A percentile compares a stretch with the other conserved stretches of the same genome.
These are phyloP conservation scores for Cantharis lateralis DNA, from an alignment of 2,888 invertebrate genomes.

Conservation along the genomic window DNA sequence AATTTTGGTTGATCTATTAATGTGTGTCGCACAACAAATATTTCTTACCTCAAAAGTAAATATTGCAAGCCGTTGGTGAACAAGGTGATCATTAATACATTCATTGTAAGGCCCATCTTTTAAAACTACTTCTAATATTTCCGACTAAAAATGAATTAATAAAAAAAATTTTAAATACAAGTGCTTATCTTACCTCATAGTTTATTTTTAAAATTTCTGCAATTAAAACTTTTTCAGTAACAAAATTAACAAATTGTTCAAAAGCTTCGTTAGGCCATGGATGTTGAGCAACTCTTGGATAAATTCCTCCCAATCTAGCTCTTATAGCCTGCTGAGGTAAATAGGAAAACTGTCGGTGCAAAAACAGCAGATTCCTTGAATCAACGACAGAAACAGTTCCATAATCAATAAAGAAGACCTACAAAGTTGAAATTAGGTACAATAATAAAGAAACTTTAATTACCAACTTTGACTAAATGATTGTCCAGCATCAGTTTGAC, in stretches of 20 bases:
- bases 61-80: not conserved
- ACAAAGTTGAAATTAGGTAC: not conserved
- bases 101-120: not conserved
- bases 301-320: not conserved
- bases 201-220: not conserved
- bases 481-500: not conserved
- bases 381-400: not conserved
- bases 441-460: not conserved
- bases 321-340: not conserved
- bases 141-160: not conserved
- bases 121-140: not conserved
- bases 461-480: not conserved
- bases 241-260: not conserved
- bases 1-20: not conserved
- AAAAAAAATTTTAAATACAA: not conserved
- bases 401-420: not conserved
- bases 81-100: not conserved
- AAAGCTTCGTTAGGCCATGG: not conserved
- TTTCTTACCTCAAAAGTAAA: not conserved
- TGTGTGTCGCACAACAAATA: not conserved
- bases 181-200: not conserved
- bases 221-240: not conserved
- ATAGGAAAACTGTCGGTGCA: not conserved
- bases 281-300: not conserved
- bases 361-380: not conserved